phyloP scores from a whole-genome alignment of 2,888 invertebrate species.

The Caenorhabditis zanzibari region DNA sequence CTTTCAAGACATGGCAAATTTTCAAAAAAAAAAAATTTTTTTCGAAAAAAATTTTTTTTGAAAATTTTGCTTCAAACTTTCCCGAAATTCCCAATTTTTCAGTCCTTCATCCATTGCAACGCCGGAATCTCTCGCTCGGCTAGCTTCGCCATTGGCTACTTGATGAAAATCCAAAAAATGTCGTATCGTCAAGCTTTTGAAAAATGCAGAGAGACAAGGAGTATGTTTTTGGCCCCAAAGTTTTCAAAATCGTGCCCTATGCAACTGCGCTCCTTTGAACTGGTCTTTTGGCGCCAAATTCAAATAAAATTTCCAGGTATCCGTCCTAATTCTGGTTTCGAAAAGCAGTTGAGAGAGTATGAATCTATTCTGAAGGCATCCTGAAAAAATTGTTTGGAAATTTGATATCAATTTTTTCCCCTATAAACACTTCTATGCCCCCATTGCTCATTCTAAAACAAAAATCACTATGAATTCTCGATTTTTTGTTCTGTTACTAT shows the following conservation, averaged over 20 bases:
- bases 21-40: too few relatives aligned
- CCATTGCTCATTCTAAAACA: background rate
- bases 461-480: background rate
- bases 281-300: too few relatives aligned
- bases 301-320: conserved; percentile 74
- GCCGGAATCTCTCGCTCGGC: conserved; percentile 84
- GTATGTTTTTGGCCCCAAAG: conserved; percentile 18
- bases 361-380: conserved; percentile 51
- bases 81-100: background rate
- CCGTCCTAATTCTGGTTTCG: conserved; percentile 80
- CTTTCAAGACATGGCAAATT: too few relatives aligned
- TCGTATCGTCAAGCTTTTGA: conserved; percentile 80
- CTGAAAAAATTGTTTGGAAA: conserved; percentile 9
- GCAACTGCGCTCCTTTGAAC: too few relatives aligned
- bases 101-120: conserved; percentile 82
- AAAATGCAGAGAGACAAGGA: conserved; percentile 57
- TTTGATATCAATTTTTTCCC: background rate
- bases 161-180: conserved; percentile 74
- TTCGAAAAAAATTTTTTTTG: too few relatives aligned
- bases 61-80: too few relatives aligned
- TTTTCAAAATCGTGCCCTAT: conserved; percentile 2
- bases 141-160: conserved; percentile 84
- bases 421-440: conserved; percentile 14
- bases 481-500: background rate
- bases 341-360: conserved; percentile 75